Evolutionary conservation across 2,888 invertebrate species (phyloP), one percentile per base, ranked within the genome.

Genomic region (Crocallis elinguaria): DNA sequence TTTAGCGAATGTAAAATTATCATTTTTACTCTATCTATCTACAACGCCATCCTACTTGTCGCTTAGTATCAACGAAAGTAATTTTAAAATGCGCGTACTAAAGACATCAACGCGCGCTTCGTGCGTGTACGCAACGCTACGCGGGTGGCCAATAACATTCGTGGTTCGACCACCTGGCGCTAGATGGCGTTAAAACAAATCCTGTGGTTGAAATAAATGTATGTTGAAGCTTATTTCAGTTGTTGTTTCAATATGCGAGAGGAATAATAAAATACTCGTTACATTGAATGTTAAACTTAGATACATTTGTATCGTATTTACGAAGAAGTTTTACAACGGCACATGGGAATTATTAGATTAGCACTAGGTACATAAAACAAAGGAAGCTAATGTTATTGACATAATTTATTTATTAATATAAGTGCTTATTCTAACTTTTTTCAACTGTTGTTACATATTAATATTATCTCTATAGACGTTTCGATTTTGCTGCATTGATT

Each of bases 181-280:
- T 74, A 89, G 89, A 75, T 88, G 87, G 87, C 85, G 79, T 55
- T 85, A 62, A 60, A 60, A 62, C 44, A 23, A 58, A 49, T 41
- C 37, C 33, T 46, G 51, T 14, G 51, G 57, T 48, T 21, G 12
- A 41, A 56, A 44, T 36, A 43, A 43, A 25, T 11, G 36, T 51
- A 29, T n/a, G 37, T 16, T 5, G 27, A 19, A 36, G 29, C 36
- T 32, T 23, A 23, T 46, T 52, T 49, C 17, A 36, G 29, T 35
- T 27, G 32, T 49, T 12, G 41, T 51, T 39, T 49, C 56, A 67
- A 73, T 69, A 16, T 36, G 21, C 6, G 12, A 27, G 36, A 45
- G 17, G 37, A 29, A 36, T 19, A 29, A 13, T 45, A 37, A 29
- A 45, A 29, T 6, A 12, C 9, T 27, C 11, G n/a, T 27, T 21